A percentile compares a stretch with the other conserved stretches of the same genome.
Conservation (phyloP, 2,888 invertebrate species). For the Andrena flavipes region DNA sequence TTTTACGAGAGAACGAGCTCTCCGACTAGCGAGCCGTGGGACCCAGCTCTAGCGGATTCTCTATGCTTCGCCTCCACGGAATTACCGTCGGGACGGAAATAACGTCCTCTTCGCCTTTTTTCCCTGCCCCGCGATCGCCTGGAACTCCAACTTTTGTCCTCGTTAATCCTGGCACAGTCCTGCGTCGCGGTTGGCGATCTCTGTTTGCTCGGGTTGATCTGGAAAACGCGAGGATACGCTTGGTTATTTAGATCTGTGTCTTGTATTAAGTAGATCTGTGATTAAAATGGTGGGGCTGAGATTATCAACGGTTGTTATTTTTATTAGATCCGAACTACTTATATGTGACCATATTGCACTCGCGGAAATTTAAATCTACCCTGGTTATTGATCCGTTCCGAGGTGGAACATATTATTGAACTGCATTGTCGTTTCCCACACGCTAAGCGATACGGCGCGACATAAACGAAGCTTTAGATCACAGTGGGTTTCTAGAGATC, state of each 20-base stretch:
- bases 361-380: not conserved
- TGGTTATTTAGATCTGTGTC: too few relatives aligned
- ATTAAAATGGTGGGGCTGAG: too few relatives aligned
- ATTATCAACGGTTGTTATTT: too few relatives aligned
- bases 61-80: constrained; percentile 30
- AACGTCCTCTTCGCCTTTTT: constrained; percentile 21
- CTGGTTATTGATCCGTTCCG: not conserved
- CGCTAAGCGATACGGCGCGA: constrained; percentile 25
- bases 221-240: not conserved
- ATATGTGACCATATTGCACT: too few relatives aligned
- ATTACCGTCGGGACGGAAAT: constrained; percentile 45
- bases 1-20: constrained; percentile 72
- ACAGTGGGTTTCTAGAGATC: constrained; percentile 20
- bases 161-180: constrained; percentile 25
- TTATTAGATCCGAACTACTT: too few relatives aligned
- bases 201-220: not conserved
- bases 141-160: constrained; percentile 39
- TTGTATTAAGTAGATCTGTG: too few relatives aligned
- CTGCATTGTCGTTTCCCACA: not conserved
- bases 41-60: constrained; percentile 24
- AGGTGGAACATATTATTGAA: not conserved
- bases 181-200: constrained; percentile 2
- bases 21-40: constrained; percentile 49
- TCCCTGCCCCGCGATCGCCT: constrained; percentile 16
- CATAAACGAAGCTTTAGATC: constrained; percentile 28